phyloP scores from a whole-genome alignment of 2,797 vertebrate species.

The Lepus townsendii region DNA sequence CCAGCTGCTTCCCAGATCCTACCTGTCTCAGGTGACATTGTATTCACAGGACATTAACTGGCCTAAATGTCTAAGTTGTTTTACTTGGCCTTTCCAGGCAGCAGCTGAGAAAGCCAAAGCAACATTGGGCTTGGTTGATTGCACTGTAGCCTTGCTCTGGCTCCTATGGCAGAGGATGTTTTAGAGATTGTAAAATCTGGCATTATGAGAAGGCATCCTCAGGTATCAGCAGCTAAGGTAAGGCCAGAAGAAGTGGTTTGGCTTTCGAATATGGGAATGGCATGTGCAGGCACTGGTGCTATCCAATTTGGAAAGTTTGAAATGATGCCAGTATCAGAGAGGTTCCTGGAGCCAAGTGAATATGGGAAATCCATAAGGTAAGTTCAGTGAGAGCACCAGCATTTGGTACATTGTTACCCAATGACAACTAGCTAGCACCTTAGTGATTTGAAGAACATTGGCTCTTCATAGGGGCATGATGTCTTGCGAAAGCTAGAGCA shows the following conservation, averaged over 20 bases:
- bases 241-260: not conserved
- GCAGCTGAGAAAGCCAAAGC: not conserved
- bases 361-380: not conserved
- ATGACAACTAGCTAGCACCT: not conserved
- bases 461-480: not conserved
- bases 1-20: not conserved
- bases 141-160: not conserved
- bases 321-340: not conserved
- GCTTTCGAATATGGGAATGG: not conserved
- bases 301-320: not conserved
- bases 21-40: not conserved
- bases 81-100: not conserved
- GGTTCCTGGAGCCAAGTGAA: not conserved
- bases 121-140: not conserved
- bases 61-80: not conserved
- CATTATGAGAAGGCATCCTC: not conserved
- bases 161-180: rapidly evolving
- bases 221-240: not conserved
- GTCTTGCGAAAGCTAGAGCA: not conserved
- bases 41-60: not conserved
- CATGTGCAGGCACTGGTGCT: not conserved
- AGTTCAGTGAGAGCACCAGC: not conserved
- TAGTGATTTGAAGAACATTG: not conserved
- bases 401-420: not conserved
- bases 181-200: not conserved